Conservation (phyloP, 2,113 vertebrate species). For the Morone chrysops region DNA sequence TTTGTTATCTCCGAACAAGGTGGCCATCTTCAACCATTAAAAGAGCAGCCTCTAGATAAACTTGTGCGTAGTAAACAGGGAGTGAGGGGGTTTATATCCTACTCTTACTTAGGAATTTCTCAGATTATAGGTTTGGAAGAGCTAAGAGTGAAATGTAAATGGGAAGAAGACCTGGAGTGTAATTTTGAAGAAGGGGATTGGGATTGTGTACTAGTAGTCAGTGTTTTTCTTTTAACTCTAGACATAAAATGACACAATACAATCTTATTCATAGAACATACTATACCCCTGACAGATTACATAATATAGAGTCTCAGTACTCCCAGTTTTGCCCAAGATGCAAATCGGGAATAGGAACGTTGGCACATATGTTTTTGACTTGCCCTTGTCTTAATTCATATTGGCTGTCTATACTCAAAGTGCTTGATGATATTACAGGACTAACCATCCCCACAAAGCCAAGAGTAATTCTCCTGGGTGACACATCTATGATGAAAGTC, state of each 20-base stretch:
- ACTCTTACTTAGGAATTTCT: no score
- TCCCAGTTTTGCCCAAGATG: no score
- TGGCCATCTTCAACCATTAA: not conserved
- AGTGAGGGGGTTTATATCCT: not conserved
- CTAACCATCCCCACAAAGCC: not conserved
- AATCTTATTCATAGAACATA: slow-evolving; percentile 1
- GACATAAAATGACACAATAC: not conserved
- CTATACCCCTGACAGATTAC: not conserved
- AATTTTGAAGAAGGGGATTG: not conserved
- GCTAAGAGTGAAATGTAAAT: not conserved
- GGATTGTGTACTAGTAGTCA: not conserved
- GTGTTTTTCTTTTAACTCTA: not conserved
- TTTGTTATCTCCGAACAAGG: not conserved
- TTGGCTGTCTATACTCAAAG: not conserved
- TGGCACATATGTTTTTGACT: no score
- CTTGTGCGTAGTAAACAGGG: not conserved
- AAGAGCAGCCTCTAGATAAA: not conserved
- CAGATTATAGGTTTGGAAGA: not conserved
- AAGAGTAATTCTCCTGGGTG: not conserved
- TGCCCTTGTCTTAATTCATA: not conserved
- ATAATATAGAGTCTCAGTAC: not conserved
- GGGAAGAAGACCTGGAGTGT: not conserved
- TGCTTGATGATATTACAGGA: not conserved
- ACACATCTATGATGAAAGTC: not conserved
- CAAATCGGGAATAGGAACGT: no score